Percentiles rank a stretch among this genome's conserved stretches.
phyloP scores from a whole-genome alignment of 2,113 vertebrate genomes.

The Physeter macrocephalus region DNA sequence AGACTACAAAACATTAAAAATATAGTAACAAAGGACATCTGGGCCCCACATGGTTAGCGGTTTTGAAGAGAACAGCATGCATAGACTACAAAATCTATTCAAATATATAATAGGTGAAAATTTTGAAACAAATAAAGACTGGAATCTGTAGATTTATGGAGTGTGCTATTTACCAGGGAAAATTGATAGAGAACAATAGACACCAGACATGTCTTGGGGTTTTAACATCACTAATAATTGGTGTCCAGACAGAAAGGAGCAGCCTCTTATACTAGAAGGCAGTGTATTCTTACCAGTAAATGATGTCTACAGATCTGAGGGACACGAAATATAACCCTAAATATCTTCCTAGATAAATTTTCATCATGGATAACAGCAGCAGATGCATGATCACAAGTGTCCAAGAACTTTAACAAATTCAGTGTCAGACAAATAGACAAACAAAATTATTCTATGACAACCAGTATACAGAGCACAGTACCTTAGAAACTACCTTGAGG shows the following conservation, averaged over 20 bases:
- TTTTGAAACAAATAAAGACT: not conserved
- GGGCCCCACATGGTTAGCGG: not conserved
- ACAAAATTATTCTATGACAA: not conserved
- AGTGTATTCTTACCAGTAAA: not conserved
- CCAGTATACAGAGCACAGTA: not conserved
- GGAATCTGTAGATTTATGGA: not conserved
- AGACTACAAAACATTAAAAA: not conserved
- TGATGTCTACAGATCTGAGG: not conserved
- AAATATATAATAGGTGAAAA: not conserved
- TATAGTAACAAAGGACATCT: conserved; percentile 3
- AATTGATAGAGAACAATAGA: not conserved
- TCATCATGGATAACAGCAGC: not conserved
- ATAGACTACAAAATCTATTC: not conserved
- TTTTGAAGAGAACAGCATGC: not conserved
- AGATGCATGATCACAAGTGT: not conserved
- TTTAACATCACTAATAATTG: not conserved
- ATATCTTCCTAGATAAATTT: not conserved
- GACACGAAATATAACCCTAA: not conserved
- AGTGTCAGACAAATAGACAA: not conserved
- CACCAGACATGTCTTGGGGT: not conserved
- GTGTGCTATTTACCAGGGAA: not conserved
- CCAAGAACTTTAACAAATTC: not conserved
- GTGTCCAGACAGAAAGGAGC: not conserved
- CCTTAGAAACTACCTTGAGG: not conserved
- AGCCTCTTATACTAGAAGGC: not conserved